phyloP scores from a whole-genome alignment of 2,113 vertebrate genomes.

The Calidris pugnax region DNA sequence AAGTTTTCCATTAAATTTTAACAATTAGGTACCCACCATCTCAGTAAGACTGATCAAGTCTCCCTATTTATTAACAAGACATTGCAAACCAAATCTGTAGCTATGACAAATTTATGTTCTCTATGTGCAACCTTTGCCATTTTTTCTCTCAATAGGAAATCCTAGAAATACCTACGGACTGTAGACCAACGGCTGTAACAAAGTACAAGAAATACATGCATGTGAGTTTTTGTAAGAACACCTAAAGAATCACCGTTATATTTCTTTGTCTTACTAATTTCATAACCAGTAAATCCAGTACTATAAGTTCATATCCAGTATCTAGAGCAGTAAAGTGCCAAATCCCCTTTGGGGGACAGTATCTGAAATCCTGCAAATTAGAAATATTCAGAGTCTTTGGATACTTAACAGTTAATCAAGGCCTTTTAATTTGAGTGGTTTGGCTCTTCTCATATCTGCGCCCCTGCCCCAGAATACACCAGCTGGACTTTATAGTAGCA shows the following conservation, averaged over 20 bases:
- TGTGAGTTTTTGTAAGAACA: not conserved
- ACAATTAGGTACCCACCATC: not conserved
- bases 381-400: not conserved
- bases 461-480: not conserved
- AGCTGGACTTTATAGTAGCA: not conserved
- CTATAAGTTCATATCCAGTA: not conserved
- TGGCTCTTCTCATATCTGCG: not conserved
- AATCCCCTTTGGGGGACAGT: not conserved
- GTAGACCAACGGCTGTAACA: not conserved
- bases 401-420: not conserved
- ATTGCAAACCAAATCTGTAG: not conserved
- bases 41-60: not conserved
- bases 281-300: not conserved
- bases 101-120: not conserved
- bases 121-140: not conserved
- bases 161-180: not conserved
- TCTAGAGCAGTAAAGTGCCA: not conserved
- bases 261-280: not conserved
- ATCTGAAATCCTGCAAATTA: not conserved
- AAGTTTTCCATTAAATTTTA: not conserved
- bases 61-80: not conserved
- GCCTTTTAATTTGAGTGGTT: not conserved
- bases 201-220: not conserved
- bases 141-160: not conserved
- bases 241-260: not conserved